phyloP scores from a whole-genome alignment of 2,888 invertebrate genomes.

The Rhagonycha lutea region DNA sequence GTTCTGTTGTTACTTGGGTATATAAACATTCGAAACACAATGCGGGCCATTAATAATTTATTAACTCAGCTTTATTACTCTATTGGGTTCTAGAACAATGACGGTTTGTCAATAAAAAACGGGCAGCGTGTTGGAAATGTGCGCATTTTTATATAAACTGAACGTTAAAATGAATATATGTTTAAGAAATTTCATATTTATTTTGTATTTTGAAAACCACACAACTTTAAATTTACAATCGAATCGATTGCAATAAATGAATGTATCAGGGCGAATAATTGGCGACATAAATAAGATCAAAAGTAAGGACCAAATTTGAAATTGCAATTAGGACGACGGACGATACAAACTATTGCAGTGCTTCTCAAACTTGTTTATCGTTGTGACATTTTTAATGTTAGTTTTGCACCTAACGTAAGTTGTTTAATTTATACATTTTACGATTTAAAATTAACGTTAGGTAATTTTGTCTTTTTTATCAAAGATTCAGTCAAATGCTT shows the following conservation, averaged over 20 bases:
- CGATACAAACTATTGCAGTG: neutral
- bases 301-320: neutral
- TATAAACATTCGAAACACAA: constrained; percentile 11
- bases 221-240: neutral
- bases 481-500: too few relatives aligned
- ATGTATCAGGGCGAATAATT: neutral
- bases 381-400: too few relatives aligned
- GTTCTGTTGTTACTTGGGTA: neutral
- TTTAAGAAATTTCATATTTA: neutral
- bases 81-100: constrained; percentile 12
- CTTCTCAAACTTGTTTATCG: neutral
- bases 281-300: neutral
- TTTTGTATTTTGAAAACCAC: neutral
- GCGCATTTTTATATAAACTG: neutral
- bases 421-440: too few relatives aligned
- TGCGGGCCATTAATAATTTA: constrained; percentile 14
- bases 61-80: constrained; percentile 13
- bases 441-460: too few relatives aligned
- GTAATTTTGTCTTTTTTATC: too few relatives aligned
- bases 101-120: neutral
- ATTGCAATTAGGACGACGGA: neutral
- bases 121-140: neutral
- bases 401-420: too few relatives aligned
- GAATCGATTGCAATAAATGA: neutral
- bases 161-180: neutral